phyloP scores from a whole-genome alignment of 1,140 invertebrate species.

The Drosophila teissieri region DNA sequence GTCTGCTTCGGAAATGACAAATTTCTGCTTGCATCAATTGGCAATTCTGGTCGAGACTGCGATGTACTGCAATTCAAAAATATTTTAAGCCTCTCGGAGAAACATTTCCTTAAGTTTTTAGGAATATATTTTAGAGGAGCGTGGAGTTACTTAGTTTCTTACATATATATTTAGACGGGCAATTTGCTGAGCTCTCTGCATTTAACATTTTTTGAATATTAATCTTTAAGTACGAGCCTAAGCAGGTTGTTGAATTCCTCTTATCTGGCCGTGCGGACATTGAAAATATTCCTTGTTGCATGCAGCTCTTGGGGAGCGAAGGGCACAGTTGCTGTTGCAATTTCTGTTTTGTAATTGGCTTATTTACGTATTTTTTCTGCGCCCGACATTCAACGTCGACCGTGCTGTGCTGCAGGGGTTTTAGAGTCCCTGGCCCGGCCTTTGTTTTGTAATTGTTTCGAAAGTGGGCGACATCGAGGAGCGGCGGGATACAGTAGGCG shows the following conservation, averaged over 20 bases:
- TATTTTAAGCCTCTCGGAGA: not conserved
- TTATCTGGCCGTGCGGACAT: slow-evolving; percentile 2
- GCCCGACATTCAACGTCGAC: slow-evolving; percentile 26
- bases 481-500: slow-evolving; percentile 63
- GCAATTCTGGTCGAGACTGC: slow-evolving; percentile 2
- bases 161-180: too few relatives aligned
- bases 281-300: slow-evolving; percentile 15
- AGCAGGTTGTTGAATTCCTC: not conserved
- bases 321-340: slow-evolving; percentile 47
- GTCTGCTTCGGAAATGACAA: slow-evolving; percentile 43
- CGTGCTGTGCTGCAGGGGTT: slow-evolving; percentile 22
- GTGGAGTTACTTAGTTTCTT: too few relatives aligned
- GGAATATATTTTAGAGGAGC: too few relatives aligned
- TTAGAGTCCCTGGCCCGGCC: slow-evolving; percentile 45
- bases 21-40: slow-evolving; percentile 19
- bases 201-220: not conserved
- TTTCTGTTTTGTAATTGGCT: slow-evolving; percentile 77
- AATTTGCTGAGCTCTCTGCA: too few relatives aligned
- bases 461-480: slow-evolving; percentile 29
- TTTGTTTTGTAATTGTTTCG: slow-evolving; percentile 82
- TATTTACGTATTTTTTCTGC: slow-evolving; percentile 77
- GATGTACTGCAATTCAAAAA: not conserved
- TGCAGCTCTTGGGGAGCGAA: slow-evolving; percentile 6
- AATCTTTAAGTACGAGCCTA: not conserved
- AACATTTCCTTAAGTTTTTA: too few relatives aligned